These are phyloP conservation scores for Rousettus leschenaultii DNA, from an alignment of 2,113 vertebrate species.

Conservation along the genomic window DNA sequence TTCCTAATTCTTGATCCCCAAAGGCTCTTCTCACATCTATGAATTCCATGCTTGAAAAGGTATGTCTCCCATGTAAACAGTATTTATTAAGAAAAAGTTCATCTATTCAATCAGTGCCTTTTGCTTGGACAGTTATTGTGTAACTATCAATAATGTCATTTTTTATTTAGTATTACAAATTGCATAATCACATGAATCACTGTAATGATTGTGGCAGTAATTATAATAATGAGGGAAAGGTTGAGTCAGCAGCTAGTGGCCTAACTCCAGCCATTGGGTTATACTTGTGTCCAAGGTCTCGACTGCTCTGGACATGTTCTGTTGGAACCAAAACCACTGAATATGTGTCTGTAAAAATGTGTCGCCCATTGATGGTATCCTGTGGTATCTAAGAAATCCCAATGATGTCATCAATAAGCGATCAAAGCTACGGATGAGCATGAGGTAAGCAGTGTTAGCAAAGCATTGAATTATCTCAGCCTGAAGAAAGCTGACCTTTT, in stretches of 20 bases:
- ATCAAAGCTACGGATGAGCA: background rate
- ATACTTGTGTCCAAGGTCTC: background rate
- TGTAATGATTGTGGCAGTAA: background rate
- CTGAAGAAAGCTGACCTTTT: background rate
- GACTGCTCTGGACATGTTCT: background rate
- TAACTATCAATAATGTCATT: background rate
- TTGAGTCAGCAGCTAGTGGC: slow-evolving; percentile 3
- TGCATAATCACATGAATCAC: background rate
- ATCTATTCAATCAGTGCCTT: background rate
- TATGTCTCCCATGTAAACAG: background rate
- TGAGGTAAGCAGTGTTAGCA: background rate
- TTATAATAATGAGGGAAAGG: slow-evolving; percentile 43
- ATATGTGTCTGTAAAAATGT: background rate
- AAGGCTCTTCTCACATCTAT: background rate
- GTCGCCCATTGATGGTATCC: background rate
- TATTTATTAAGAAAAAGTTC: background rate
- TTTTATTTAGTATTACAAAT: slow-evolving; percentile 32
- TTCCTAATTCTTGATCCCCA: background rate
- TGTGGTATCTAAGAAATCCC: background rate
- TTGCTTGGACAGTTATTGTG: background rate
- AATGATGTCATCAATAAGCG: background rate
- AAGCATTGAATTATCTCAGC: background rate
- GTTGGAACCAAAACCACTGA: background rate
- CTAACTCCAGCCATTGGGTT: background rate
- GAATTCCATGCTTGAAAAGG: background rate